Evolutionary conservation across 2,113 vertebrate genomes (phyloP).

Genomic region (Epinephelus cyanopodus): DNA sequence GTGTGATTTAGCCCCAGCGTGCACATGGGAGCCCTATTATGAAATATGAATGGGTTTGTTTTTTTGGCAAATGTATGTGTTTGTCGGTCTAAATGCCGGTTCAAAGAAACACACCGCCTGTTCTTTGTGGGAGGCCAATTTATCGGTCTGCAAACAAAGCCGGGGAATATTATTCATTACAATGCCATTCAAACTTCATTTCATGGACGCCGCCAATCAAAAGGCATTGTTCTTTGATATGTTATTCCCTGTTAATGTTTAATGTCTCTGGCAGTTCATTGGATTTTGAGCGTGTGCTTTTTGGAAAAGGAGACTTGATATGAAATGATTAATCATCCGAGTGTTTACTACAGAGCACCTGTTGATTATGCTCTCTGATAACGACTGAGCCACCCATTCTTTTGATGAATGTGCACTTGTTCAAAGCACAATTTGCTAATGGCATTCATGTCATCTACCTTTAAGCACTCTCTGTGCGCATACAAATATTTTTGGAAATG

Average conservation of each 20-base stretch:
- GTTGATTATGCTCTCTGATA: slow-evolving; percentile 58
- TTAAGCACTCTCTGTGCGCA: no score
- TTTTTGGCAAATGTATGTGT: slow-evolving; percentile 77
- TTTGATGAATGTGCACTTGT: slow-evolving; percentile 45
- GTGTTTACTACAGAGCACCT: slow-evolving; percentile 73
- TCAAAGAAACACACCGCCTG: slow-evolving; percentile 70
- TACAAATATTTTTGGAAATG: no score
- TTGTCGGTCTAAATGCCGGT: slow-evolving; percentile 71
- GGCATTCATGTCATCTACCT: slow-evolving; percentile 8
- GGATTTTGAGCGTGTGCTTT: slow-evolving; percentile 49
- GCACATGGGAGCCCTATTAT: slow-evolving; percentile 71
- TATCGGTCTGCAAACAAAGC: slow-evolving; percentile 72
- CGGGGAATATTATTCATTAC: slow-evolving; percentile 73
- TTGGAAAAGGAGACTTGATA: slow-evolving; percentile 49
- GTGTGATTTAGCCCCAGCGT: slow-evolving; percentile 68
- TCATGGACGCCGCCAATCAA: slow-evolving; percentile 72
- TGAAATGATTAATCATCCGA: slow-evolving; percentile 67
- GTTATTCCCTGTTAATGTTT: slow-evolving; percentile 74
- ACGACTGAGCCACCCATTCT: slow-evolving; percentile 30
- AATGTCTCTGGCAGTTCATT: slow-evolving; percentile 59
- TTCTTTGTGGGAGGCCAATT: slow-evolving; percentile 47
- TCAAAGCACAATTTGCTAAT: slow-evolving; percentile 16
- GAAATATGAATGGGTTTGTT: slow-evolving; percentile 76
- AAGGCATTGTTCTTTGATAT: slow-evolving; percentile 60
- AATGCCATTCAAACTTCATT: slow-evolving; percentile 65